Conservation (phyloP, 1,140 invertebrate species). For the Homalodisca vitripennis region DNA sequence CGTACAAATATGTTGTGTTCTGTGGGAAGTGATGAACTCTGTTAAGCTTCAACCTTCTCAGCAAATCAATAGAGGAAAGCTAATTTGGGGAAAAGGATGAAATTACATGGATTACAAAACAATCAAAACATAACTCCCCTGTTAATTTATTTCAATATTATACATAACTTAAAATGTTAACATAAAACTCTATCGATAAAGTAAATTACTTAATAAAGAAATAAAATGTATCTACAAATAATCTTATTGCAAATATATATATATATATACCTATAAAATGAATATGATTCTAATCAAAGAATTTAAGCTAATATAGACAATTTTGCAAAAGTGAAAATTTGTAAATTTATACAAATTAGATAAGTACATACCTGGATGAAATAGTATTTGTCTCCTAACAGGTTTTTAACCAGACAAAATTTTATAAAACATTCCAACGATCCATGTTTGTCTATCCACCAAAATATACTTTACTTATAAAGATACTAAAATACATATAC, state of each 20-base stretch:
- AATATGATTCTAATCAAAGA: not conserved
- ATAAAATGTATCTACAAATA: slow-evolving; percentile 30
- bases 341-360: slow-evolving; percentile 13
- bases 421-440: not conserved
- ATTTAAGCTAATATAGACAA: not conserved
- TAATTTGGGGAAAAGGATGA: no score
- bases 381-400: not conserved
- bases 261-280: not conserved
- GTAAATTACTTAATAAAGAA: slow-evolving; percentile 30
- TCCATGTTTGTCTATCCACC: not conserved
- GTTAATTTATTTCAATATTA: slow-evolving; percentile 31
- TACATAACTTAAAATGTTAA: slow-evolving; percentile 32
- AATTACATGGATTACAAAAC: no score
- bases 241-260: not conserved
- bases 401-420: not conserved
- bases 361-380: slow-evolving; percentile 22
- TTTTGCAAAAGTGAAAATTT: slow-evolving; percentile 8
- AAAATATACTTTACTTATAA: not conserved
- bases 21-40: no score
- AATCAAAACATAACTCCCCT: slow-evolving; percentile 17
- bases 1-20: no score
- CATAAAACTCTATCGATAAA: slow-evolving; percentile 32
- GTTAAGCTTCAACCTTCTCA: no score
- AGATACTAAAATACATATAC: not conserved
- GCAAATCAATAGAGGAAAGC: no score